Evolutionary conservation across 1,140 invertebrate genomes (phyloP), one percentile per base, ranked within the genome.

Genomic region (Lethocerus indicus): DNA sequence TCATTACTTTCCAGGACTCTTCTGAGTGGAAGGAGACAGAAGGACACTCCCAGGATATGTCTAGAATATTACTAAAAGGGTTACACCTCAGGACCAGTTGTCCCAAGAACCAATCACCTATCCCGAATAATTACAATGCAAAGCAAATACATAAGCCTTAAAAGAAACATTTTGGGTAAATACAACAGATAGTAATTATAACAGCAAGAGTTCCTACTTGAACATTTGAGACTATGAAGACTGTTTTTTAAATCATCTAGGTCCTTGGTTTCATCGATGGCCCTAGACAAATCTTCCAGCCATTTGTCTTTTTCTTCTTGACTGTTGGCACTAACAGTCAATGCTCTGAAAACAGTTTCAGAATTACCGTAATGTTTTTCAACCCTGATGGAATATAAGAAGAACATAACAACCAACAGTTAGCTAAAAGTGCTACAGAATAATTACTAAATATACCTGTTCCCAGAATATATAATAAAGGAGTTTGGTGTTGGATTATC

Each of bases 221-320:
- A 83, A 59, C 82, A 82, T 63, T 86, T 87, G 13, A 86, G 68
- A 64, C 78, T 82, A 56, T 79, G 69, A 65, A 84, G 79, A 24
- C 73, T 73, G 35, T 74, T 67, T 57, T 78, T 78, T 42, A 72
- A 70, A 50, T 63, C 59, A 47, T 64, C 61, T 26, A 36, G 27
- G 13, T 45, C 37, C 42, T 53, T 80, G 16, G 80, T 80, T 56
- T 73, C 67, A 21, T 73, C 68, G 29, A 90, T 81, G 7, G 86
- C 78, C 50, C 72, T 69, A 37, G 74, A 77, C 14, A 95, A 67
- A 62, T 93, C 87, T 52, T 81, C 76, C 40, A 89, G 67, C 92
- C 91, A 95, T 51, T 82, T 77, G 52, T 81, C 75, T 62, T 85
- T 90, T 62, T 96, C 91, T 54, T 81, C 77, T 53, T 83, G 78